These are phyloP conservation scores for Eupelmus urozonus DNA, from an alignment of 2,888 invertebrate genomes.

Conservation along the genomic window DNA sequence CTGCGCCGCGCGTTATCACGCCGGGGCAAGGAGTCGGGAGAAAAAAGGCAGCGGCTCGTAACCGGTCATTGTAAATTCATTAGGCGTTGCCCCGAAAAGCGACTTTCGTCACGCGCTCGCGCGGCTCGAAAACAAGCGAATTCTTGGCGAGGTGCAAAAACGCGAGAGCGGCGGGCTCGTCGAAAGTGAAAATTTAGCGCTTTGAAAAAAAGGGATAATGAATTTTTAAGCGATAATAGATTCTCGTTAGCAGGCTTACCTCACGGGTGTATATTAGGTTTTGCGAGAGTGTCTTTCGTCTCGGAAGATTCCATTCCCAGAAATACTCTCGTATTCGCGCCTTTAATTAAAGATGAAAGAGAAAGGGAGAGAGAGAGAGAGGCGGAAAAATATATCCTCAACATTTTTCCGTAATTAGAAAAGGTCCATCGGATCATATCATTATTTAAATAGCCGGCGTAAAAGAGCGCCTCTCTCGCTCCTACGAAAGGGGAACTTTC, in stretches of 20 bases:
- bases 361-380: too few relatives aligned
- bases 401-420: conserved; percentile 38
- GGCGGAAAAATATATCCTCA: conserved; percentile 28
- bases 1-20: conserved; percentile 42
- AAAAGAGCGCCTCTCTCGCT: conserved; percentile 10
- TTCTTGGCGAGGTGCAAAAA: too few relatives aligned
- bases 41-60: conserved; percentile 54
- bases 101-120: conserved; percentile 26
- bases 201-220: conserved; percentile 26
- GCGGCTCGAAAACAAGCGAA: not conserved
- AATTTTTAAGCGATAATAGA: conserved; percentile 32
- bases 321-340: not conserved
- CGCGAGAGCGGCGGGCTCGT: too few relatives aligned
- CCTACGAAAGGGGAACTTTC: conserved; percentile 5
- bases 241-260: conserved; percentile 37
- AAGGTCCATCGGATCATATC: conserved; percentile 40
- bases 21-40: conserved; percentile 37
- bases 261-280: not conserved
- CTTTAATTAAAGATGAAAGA: too few relatives aligned
- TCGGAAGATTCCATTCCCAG: conserved; percentile 10
- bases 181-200: conserved; percentile 41
- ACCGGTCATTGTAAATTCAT: conserved; percentile 72
- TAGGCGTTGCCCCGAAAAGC: conserved; percentile 65
- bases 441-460: conserved; percentile 36
- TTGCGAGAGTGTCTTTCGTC: not conserved